Evolutionary conservation across 2,888 invertebrate species (phyloP), one percentile per base, ranked within the genome.

Genomic region (Drosophila infuscata): DNA sequence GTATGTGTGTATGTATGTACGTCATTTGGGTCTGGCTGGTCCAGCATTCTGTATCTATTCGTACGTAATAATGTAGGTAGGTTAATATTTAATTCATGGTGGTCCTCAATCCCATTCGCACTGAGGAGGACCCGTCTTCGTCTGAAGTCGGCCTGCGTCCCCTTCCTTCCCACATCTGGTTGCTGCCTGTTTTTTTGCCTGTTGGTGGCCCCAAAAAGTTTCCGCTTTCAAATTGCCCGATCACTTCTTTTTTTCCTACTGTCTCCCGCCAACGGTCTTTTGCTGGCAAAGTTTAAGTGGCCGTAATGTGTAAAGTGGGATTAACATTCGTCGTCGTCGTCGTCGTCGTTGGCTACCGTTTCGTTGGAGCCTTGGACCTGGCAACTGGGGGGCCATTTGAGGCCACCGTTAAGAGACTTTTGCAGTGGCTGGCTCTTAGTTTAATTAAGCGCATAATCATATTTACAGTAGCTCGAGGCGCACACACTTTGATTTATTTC

Each of bases 391-490:
- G 38, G 46, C 41, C 29, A 29, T 36, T 54, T 29, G 56, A 30
- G 20, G 30, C 48, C 33, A 54, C 15, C 52, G 25, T 51, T 53
- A 48, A 52, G 59, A 33, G 29, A 48, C 58, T 30, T 29, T 48
- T 72, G 54, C 30, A 46, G 70, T 46, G 38, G 59, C 49, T 63
- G 43, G 33, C 61, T 64, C 66, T 76, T 67, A 66, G 82, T 63
- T 83, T 79, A 85, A 83, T 85, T 83, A 81, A 74, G 74, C 84
- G 73, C 73, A 72, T 84, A 79, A 89, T 89, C 73, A 88, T 83
- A 81, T 82, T 78, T 78, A 79, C 79, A 77, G 77, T 58, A 67
- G 73, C 80, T 65, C 43, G 69, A 57, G 67, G 79, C 78, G 60
- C 25, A 54, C 11, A 36, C 53, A 48, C 53, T 69, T n/a, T 81